phyloP scores from a whole-genome alignment of 2,888 invertebrate genomes.

The Drosophila mimica region DNA sequence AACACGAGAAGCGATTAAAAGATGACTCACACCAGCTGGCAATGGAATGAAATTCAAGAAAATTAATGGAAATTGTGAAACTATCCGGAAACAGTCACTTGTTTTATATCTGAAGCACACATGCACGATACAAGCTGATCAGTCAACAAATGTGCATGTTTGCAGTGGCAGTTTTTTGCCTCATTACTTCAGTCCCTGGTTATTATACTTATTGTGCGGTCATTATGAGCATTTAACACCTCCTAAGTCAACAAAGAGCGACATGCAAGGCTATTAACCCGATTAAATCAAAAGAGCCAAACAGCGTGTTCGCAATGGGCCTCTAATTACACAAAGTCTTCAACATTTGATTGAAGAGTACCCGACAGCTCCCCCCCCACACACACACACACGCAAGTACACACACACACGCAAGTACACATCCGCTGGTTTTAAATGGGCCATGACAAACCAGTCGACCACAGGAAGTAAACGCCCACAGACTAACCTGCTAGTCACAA shows the following conservation, averaged over 20 bases:
- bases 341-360: slow-evolving; percentile 76
- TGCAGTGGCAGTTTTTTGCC: slow-evolving; percentile 36
- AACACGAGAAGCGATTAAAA: not conserved
- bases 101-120: slow-evolving; percentile 16
- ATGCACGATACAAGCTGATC: slow-evolving; percentile 35
- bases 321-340: slow-evolving; percentile 75
- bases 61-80: slow-evolving; percentile 26
- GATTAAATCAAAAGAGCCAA: slow-evolving; percentile 75
- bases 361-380: slow-evolving; percentile 18
- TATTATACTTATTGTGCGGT: slow-evolving; percentile 55
- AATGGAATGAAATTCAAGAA: not conserved
- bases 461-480: slow-evolving; percentile 69
- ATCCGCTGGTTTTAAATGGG: slow-evolving; percentile 68
- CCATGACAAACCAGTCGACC: slow-evolving; percentile 73
- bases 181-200: slow-evolving; percentile 37
- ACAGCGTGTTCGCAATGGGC: slow-evolving; percentile 38
- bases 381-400: slow-evolving; percentile 15
- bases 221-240: slow-evolving; percentile 74
- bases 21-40: slow-evolving; percentile 7
- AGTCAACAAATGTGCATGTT: slow-evolving; percentile 33
- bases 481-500: slow-evolving; percentile 9
- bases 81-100: slow-evolving; percentile 37
- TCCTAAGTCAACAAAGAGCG: slow-evolving; percentile 53
- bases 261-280: slow-evolving; percentile 77
- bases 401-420: slow-evolving; percentile 31